These are phyloP conservation scores for Hirtodrosophila confusa DNA, from an alignment of 2,888 invertebrate genomes.

Conservation along the genomic window DNA sequence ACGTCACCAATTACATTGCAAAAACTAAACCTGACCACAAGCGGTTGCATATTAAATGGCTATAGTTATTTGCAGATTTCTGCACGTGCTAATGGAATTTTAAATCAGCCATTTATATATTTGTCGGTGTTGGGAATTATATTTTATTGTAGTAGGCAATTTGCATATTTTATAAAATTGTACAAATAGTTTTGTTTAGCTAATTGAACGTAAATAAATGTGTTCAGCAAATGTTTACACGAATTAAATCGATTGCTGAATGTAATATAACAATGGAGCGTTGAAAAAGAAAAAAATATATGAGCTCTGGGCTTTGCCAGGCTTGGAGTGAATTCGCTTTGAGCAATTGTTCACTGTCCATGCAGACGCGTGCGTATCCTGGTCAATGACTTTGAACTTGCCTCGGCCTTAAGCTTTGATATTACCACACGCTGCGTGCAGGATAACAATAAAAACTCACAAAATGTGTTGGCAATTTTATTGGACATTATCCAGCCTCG, in stretches of 20 bases:
- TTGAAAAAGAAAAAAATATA: too few relatives aligned
- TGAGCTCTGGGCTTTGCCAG: not conserved
- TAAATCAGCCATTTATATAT: too few relatives aligned
- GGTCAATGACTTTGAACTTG: conserved; percentile 20
- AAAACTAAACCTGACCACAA: not conserved
- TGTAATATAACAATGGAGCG: too few relatives aligned
- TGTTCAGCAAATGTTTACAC: too few relatives aligned
- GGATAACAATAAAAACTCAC: conserved; percentile 32
- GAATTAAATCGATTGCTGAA: too few relatives aligned
- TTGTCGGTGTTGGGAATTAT: too few relatives aligned
- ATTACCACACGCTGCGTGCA: conserved; percentile 10
- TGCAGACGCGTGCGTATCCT: not conserved
- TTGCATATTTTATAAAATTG: not conserved
- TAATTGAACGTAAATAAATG: not conserved
- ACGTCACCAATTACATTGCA: conserved; percentile 21
- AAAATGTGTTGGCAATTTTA: conserved; percentile 44
- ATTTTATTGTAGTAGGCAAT: too few relatives aligned
- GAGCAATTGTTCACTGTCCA: conserved; percentile 7
- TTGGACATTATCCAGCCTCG: conserved; percentile 41
- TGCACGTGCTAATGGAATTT: too few relatives aligned
- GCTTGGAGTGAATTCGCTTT: not conserved
- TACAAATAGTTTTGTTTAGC: not conserved
- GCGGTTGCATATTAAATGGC: conserved; percentile 23
- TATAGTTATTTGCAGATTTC: not conserved
- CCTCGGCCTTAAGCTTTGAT: conserved; percentile 8